Evolutionary conservation across 1,140 invertebrate genomes (phyloP).

Genomic region (Rhyzopertha dominica): DNA sequence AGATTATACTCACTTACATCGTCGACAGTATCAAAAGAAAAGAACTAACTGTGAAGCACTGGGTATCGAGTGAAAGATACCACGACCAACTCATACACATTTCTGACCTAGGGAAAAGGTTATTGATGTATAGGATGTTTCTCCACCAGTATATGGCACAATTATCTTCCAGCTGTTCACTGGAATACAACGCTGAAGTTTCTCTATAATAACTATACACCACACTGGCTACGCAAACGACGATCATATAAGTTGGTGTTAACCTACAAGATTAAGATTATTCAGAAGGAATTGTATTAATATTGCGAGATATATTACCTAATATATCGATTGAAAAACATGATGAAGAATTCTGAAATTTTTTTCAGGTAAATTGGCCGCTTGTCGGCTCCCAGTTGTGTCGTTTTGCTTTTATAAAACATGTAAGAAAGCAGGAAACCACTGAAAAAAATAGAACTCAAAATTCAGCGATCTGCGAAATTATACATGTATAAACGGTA

Average conservation of each 20-base stretch:
- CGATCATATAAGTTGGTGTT: conserved; percentile 52
- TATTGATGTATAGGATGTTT: conserved; percentile 60
- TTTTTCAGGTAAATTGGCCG: conserved; percentile 29
- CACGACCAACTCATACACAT: conserved; percentile 75
- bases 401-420: conserved; percentile 40
- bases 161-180: conserved; percentile 46
- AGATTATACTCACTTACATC: conserved; percentile 45
- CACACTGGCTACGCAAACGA: conserved; percentile 49
- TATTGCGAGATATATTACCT: conserved; percentile 41
- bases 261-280: conserved; percentile 44
- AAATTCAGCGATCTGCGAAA: conserved; percentile 3
- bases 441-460: conserved; percentile 30
- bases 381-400: conserved; percentile 25
- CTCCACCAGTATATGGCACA: conserved; percentile 61
- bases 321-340: conserved; percentile 44
- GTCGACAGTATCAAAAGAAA: conserved; percentile 51
- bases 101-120: conserved; percentile 49
- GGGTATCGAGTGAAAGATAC: conserved; percentile 79
- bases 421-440: conserved; percentile 47
- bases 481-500: conserved; percentile 1
- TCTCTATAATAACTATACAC: conserved; percentile 48
- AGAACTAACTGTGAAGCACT: conserved; percentile 61
- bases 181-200: conserved; percentile 48
- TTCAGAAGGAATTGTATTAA: conserved; percentile 9
- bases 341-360: conserved; percentile 36